Base-by-base conservation (phyloP, 2,113 vertebrate genomes). In the Hippocampus zosterae region DNA sequence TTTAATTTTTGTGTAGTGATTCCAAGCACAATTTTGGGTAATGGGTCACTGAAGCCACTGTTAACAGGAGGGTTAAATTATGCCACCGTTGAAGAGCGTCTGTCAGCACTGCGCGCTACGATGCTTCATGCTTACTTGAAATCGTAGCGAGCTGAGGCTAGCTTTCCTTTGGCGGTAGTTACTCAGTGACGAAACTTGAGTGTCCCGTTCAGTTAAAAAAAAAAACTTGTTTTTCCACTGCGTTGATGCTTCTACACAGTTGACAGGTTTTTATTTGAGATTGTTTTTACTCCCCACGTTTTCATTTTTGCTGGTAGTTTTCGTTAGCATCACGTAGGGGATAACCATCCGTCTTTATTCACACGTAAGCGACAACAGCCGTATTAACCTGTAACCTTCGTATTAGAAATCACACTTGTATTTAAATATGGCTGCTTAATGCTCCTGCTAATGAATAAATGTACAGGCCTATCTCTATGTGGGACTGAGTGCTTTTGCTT, bases 361-460 rank as follows among this genome's bases (percentile, higher is more conserved):
- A 87, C 77, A 67, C 37, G 62, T 81, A 85, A 77, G 74, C 81
- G 79, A 74, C 53, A 65, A 57, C 78, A 67, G 77, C 56, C 81
- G 85, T 74, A 85, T 66, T 50, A 50, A 50, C 48, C 5, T 50
- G 72, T 83, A 60, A 82, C 72, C 84, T 81, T 80, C 88, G 85
- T 90, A 86, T 84, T 88, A 85, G 79, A 80, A 76, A 65, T 62
- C 33, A 81, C 65, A 69, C 44, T 65, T 68, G 48, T 86, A 88
- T 87, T 86, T 89, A 85, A 85, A 86, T 84, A 82, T 68, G 76
- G 75, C 84, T 89, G 78, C 88, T 76, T 86, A 82, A 66, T 84
- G 87, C 85, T 89, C 80, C 72, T 86, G 73, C 79, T 83, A 71
- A 52, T 69, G 67, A 72, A 77, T 79, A 68, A 69, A 84, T 90